A percentile compares a stretch with the other conserved stretches of the same genome.
Evolutionary conservation across 2,888 invertebrate species (phyloP).

Genomic region (Ectemnius lituratus): DNA sequence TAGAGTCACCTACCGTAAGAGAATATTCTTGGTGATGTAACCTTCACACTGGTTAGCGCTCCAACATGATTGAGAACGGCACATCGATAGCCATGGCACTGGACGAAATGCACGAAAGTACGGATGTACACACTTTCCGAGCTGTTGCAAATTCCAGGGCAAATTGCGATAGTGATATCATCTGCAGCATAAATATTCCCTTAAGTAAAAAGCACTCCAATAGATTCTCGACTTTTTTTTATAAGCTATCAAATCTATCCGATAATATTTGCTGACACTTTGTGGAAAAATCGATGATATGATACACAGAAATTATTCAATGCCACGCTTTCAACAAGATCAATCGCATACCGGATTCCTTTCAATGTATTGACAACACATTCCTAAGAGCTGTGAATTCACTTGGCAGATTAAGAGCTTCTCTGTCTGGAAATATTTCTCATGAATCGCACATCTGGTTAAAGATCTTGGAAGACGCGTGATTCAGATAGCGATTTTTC

Average conservation of each 20-base stretch:
- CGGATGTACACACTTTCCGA: slow-evolving; percentile 96
- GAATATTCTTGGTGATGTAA: slow-evolving; percentile 93
- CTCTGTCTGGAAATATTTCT: too few relatives aligned
- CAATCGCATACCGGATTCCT: neutral
- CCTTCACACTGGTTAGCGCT: slow-evolving; percentile 89
- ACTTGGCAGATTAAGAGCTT: too few relatives aligned
- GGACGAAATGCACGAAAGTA: slow-evolving; percentile 95
- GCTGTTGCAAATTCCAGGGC: slow-evolving; percentile 95
- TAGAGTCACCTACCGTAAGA: slow-evolving; percentile 87
- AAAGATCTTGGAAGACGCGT: too few relatives aligned
- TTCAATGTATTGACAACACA: neutral
- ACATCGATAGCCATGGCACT: slow-evolving; percentile 93
- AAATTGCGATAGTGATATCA: slow-evolving; percentile 92
- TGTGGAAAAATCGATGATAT: too few relatives aligned
- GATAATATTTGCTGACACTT: too few relatives aligned
- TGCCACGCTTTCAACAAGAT: neutral
- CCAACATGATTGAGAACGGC: slow-evolving; percentile 97
- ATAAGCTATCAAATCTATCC: too few relatives aligned
- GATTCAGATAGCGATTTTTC: too few relatives aligned
- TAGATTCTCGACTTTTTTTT: neutral
- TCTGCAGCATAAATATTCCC: slow-evolving; percentile 79
- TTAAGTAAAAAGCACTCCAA: neutral
- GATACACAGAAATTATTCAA: slow-evolving; percentile 11
- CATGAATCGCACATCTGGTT: too few relatives aligned
- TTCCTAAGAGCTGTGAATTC: neutral